A percentile compares a stretch with the other conserved stretches of the same genome.
Conservation (phyloP, 2,797 vertebrate genomes). For the Delichon dasypus region DNA sequence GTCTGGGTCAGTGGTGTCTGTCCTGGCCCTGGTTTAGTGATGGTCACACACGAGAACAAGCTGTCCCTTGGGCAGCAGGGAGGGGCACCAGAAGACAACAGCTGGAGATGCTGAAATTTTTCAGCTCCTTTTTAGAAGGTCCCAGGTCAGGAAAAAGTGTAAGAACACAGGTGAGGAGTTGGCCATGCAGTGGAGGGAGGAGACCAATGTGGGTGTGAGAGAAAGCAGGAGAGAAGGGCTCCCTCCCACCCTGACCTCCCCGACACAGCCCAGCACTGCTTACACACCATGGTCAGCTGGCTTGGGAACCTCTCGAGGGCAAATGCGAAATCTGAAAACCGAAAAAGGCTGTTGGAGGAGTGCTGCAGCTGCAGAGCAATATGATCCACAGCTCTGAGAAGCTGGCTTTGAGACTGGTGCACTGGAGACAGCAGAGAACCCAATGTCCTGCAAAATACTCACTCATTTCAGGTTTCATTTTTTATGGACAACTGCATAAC, state of each 20-base stretch:
- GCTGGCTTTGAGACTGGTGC: background rate
- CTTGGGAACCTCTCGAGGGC: background rate
- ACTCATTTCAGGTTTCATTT: background rate
- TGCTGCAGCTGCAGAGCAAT: background rate
- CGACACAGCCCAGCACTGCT: fast-evolving
- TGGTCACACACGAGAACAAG: background rate
- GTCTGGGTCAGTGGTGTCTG: background rate
- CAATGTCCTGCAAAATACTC: background rate
- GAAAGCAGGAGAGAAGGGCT: background rate
- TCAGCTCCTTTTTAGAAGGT: background rate
- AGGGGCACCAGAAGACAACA: background rate
- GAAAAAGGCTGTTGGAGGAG: background rate
- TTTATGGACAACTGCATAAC: background rate
- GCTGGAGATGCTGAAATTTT: background rate
- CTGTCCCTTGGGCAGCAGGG: background rate
- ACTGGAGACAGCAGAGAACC: background rate
- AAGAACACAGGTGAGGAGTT: background rate
- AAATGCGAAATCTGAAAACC: background rate
- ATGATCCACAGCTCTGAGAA: background rate
- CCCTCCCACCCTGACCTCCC: background rate
- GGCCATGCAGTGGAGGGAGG: background rate
- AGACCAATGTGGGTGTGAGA: fast-evolving
- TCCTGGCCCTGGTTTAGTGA: fast-evolving
- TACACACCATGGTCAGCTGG: fast-evolving
- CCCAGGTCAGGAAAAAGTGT: background rate